Base-by-base conservation (phyloP, 1,140 invertebrate species). In the Anthonomus grandis region DNA sequence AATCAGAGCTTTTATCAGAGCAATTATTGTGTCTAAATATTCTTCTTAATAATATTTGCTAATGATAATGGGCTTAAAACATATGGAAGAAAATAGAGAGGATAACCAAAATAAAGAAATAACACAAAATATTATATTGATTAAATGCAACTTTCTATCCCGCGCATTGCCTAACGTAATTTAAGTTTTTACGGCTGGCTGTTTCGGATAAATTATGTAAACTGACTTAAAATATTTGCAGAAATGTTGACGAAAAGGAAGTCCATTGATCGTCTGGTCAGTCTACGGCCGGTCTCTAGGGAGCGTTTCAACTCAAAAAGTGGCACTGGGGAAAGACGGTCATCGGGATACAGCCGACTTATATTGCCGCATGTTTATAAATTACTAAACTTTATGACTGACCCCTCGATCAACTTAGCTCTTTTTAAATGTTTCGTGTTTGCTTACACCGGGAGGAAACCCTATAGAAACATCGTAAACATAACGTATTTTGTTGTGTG, bases 341-440 rank as follows among this genome's bases (percentile, higher is more conserved):
- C 54, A 58, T 50, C 47, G 46, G 39, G 39, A 49, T 38, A 18
- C 44, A 10, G 31, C 34, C 10, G 52, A 55, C 67, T 62, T 67
- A 67, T 64, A 69, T 65, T 60, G 58, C 60, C 59, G 51, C 59
- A 62, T 65, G 64, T 67, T 60, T 65, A 69, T 69, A 69, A 69
- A 67, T 69, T 69, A 70, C 66, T 52, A 52, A 52, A 42, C 19
- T 51, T 58, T 58, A 58, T 51, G 56, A 46, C 25, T 15, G 46
- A 27, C 13, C 15, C 21, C 27, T 31, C 38, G 23, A 58, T 58
- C 25, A 48, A 46, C 18, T 44, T 46, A 51, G 47, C 56, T 22
- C 54, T 49, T 22, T 15, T 27, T 48, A 47, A 53, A 53, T 53
- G 39, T 36, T 53, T 17, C n/a, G 8, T 55, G 17, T 53, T 41